Base-by-base conservation (phyloP, 1,140 invertebrate genomes). In the Anoplophora glabripennis region DNA sequence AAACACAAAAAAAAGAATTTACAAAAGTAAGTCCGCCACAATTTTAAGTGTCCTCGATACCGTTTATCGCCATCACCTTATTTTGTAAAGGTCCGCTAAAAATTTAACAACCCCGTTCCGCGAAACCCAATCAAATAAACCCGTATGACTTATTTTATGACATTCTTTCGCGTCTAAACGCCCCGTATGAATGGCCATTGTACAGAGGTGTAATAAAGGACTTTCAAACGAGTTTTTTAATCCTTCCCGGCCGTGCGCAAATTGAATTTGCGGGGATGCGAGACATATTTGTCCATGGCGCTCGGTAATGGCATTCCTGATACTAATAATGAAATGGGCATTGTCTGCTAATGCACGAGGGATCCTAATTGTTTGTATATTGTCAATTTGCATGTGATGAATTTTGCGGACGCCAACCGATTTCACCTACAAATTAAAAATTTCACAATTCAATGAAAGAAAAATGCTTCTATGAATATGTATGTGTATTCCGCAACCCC, bases 281-380 rank as follows among this genome's bases (percentile, higher is more conserved):
- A 68, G 63, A 63, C 67, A 70, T 71, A 70, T 68, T 68, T 68
- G 64, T 65, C 55, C 64, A 65, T 64, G 59, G 60, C 64, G 64
- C 67, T 52, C 61, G 62, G 61, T 73, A 72, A 73, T 70, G 68
- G 68, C 72, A 72, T 73, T 73, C 67, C 68, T 69, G 65, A 63
- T 67, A 68, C 70, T 72, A 73, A 72, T 72, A 71, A 72, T 69
- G 67, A 67, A 69, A 71, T 67, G 67, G 64, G 64, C 70, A 72
- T 73, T 73, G 72, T 73, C 65, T 51, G 59, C 57, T 62, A 59
- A 62, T 61, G 59, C 59, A 65, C 66, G 63, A 67, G 68, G 70
- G 72, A 68, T 65, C 64, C 64, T 72, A 72, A 74, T 74, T 74
- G 71, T 74, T 74, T 74, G 71, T 72, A 68, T 69, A 72, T 72